Evolutionary conservation across 2,888 invertebrate species (phyloP).

Genomic region (Trichacis sp.): DNA sequence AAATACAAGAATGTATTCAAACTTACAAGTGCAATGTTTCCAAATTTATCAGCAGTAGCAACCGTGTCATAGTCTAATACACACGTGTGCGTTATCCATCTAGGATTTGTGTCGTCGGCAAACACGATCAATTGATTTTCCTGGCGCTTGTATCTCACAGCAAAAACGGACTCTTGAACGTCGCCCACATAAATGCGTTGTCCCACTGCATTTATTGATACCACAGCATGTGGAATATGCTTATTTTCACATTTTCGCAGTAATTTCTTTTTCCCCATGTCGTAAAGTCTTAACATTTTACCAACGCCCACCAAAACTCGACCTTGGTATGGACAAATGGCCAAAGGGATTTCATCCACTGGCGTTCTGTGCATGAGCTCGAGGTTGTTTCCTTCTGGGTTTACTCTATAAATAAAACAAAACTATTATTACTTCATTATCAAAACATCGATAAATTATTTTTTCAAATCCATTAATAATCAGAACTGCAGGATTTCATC

Average conservation of each 20-base stretch:
- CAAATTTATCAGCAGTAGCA: conserved; percentile 97
- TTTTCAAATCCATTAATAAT: no score
- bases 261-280: conserved; percentile 96
- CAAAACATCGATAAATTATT: no score
- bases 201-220: conserved; percentile 93
- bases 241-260: conserved; percentile 98
- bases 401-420: no score
- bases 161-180: conserved; percentile 96
- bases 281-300: conserved; percentile 91
- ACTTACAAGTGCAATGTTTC: conserved; percentile 89
- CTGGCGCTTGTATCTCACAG: conserved; percentile 91
- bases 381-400: conserved; percentile 83
- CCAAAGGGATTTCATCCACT: conserved; percentile 91
- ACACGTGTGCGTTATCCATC: conserved; percentile 94
- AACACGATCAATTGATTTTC: conserved; percentile 99
- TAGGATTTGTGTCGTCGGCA: conserved; percentile 97
- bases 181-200: conserved; percentile 95
- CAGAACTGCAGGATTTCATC: conserved; percentile 69
- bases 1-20: no score
- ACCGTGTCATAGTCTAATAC: conserved; percentile 96
- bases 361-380: conserved; percentile 95
- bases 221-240: conserved; percentile 96
- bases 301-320: conserved; percentile 93
- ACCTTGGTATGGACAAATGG: conserved; percentile 92
- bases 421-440: no score